Percentiles rank a stretch among this genome's conserved stretches.
Conservation (phyloP, 2,888 invertebrate genomes). For the Cepaea hortensis region DNA sequence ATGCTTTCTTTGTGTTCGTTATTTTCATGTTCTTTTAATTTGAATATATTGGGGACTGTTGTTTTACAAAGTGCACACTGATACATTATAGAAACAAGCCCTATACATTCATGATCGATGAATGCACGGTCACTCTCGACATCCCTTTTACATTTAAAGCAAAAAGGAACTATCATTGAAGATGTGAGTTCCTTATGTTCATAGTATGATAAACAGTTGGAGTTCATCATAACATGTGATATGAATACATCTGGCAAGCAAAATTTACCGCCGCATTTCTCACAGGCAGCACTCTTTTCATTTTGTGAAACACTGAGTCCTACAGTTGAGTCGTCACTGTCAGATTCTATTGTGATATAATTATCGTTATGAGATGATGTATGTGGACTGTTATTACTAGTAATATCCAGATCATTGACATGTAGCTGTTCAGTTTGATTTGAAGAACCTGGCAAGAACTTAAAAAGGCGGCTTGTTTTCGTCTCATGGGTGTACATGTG, state of each 20-base stretch:
- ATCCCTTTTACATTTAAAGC: neutral
- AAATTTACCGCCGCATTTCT: neutral
- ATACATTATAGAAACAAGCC: neutral
- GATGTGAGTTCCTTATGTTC: neutral
- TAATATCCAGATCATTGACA: neutral
- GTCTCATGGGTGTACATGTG: conserved; percentile 6
- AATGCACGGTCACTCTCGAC: neutral
- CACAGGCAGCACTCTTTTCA: neutral
- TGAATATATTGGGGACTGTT: neutral
- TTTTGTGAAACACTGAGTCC: too few relatives aligned
- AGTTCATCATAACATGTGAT: conserved; percentile 5
- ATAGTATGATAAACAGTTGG: neutral
- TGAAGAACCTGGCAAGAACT: neutral
- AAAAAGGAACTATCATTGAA: neutral
- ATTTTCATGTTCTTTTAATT: conserved; percentile 2
- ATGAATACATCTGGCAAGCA: neutral
- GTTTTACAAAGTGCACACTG: neutral
- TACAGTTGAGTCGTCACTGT: too few relatives aligned
- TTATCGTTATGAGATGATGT: neutral
- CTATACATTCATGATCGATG: neutral
- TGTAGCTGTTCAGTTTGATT: neutral
- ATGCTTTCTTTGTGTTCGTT: neutral
- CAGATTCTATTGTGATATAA: too few relatives aligned
- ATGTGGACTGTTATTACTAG: neutral
- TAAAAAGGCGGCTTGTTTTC: neutral